phyloP scores from a whole-genome alignment of 2,888 invertebrate species.

The Reticulitermes lucifugus region DNA sequence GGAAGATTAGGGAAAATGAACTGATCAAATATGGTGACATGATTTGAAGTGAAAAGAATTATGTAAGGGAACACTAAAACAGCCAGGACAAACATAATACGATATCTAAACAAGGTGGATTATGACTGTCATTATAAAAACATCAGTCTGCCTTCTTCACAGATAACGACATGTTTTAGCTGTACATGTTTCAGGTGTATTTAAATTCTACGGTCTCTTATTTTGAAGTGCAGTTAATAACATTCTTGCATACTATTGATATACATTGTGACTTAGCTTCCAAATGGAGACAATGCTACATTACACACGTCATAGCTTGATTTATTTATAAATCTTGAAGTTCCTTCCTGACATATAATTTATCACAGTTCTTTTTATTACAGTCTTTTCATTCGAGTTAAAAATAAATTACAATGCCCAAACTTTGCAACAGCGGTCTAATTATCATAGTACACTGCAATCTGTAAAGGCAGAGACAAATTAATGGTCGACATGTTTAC shows the following conservation, averaged over 20 bases:
- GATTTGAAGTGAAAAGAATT: no score
- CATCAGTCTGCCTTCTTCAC: no score
- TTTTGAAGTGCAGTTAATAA: neutral
- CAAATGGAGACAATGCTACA: conserved; percentile 9
- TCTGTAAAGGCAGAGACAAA: neutral
- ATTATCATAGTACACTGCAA: neutral
- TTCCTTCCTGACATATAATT: neutral
- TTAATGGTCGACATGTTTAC: neutral
- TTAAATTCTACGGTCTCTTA: neutral
- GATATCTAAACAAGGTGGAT: no score
- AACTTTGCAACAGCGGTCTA: neutral
- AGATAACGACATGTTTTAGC: no score
- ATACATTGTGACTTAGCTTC: neutral
- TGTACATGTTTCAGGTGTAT: neutral
- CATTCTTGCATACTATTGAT: neutral
- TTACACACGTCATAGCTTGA: conserved; percentile 5
- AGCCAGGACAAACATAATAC: no score
- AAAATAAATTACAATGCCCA: neutral
- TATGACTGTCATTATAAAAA: no score
- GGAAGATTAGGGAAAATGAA: no score
- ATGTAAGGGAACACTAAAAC: no score
- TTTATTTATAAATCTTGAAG: conserved; percentile 6
- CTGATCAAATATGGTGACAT: no score
- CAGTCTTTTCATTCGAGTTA: neutral
- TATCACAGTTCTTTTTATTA: conserved; percentile 11